phyloP scores from a whole-genome alignment of 2,888 invertebrate genomes.

The Argyresthia albistria region DNA sequence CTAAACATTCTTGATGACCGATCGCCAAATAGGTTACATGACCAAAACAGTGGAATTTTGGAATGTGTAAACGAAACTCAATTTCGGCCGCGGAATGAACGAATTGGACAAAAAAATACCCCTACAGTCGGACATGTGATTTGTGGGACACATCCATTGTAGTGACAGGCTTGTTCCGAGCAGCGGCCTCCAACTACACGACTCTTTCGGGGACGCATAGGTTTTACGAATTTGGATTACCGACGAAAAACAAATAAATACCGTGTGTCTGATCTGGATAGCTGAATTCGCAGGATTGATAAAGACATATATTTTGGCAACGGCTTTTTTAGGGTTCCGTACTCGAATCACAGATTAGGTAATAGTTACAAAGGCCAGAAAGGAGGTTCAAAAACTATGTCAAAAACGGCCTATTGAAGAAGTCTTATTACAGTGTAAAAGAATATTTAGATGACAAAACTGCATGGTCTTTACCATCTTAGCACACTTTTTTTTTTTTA shows the following conservation, averaged over 20 bases:
- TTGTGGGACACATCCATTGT: slow-evolving; percentile 65
- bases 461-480: too few relatives aligned
- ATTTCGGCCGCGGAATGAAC: slow-evolving; percentile 59
- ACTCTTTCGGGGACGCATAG: slow-evolving; percentile 18
- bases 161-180: slow-evolving; percentile 57
- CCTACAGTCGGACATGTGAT: slow-evolving; percentile 54
- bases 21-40: slow-evolving; percentile 15
- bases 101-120: slow-evolving; percentile 52
- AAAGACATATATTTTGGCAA: too few relatives aligned
- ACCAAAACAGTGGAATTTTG: slow-evolving; percentile 33
- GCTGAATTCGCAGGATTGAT: too few relatives aligned
- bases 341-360: too few relatives aligned
- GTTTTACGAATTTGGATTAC: background rate
- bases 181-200: slow-evolving; percentile 28
- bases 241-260: background rate
- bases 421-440: too few relatives aligned
- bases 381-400: too few relatives aligned
- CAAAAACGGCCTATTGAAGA: too few relatives aligned
- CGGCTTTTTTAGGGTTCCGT: too few relatives aligned
- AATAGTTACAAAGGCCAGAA: too few relatives aligned
- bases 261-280: too few relatives aligned
- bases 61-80: slow-evolving; percentile 41
- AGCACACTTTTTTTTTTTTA: too few relatives aligned
- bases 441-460: too few relatives aligned
- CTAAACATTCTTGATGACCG: slow-evolving; percentile 15